phyloP scores from a whole-genome alignment of 1,140 invertebrate genomes.

The Carposina sasakii region DNA sequence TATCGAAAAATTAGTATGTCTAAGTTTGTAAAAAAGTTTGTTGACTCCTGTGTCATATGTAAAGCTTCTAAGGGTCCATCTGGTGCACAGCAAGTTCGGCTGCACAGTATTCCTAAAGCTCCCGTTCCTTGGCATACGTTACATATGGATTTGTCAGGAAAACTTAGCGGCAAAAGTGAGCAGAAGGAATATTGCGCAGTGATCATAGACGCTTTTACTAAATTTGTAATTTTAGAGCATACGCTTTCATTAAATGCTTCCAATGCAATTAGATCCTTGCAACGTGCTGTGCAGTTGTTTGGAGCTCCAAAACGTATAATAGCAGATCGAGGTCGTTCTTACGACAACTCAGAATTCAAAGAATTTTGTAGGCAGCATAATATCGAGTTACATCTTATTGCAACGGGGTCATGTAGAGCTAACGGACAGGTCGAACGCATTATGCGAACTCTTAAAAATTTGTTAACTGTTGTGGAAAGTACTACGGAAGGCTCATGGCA shows the following conservation, averaged over 20 bases:
- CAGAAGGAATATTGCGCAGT: slow-evolving; percentile 18
- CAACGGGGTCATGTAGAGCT: slow-evolving; percentile 20
- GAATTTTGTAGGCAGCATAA: slow-evolving; percentile 4
- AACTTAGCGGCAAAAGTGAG: slow-evolving; percentile 17
- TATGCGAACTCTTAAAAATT: slow-evolving; percentile 11
- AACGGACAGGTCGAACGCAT: slow-evolving; percentile 18
- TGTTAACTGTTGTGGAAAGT: slow-evolving; percentile 6
- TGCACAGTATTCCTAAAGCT: slow-evolving; percentile 14
- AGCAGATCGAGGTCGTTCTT: slow-evolving; percentile 17
- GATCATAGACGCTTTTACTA: slow-evolving; percentile 21
- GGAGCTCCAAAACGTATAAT: slow-evolving; percentile 20
- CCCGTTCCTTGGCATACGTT: slow-evolving; percentile 4
- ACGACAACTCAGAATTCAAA: slow-evolving; percentile 7
- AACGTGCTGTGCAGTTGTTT: slow-evolving; percentile 10
- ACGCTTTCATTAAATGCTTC: slow-evolving; percentile 15
- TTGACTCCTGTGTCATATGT: slow-evolving; percentile 22
- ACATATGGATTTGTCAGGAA: slow-evolving; percentile 25
- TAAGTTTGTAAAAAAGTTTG: slow-evolving; percentile 26
- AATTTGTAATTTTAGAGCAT: slow-evolving; percentile 19
- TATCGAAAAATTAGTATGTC: slow-evolving; percentile 18
- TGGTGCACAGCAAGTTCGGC: slow-evolving; percentile 9
- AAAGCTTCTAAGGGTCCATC: slow-evolving; percentile 12
- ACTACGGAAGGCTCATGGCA: background rate
- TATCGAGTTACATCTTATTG: slow-evolving; percentile 25
- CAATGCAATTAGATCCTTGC: slow-evolving; percentile 10